Conservation (phyloP, 2,113 vertebrate genomes). For the Campylomormyrus tamandua region DNA sequence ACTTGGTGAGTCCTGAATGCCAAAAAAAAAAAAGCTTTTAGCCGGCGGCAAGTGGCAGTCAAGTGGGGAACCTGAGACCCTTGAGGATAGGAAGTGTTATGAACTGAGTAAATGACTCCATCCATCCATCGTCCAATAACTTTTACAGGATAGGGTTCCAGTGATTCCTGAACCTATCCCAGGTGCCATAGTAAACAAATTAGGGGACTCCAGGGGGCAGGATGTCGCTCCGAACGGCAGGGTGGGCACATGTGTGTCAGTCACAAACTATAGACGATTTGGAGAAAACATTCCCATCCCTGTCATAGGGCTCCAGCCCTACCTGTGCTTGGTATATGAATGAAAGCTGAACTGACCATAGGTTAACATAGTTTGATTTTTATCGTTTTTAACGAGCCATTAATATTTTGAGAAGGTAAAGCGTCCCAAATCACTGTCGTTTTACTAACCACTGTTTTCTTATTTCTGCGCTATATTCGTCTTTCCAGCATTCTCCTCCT, state of each 20-base stretch:
- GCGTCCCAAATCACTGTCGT: neutral
- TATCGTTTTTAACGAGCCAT: neutral
- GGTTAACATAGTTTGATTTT: neutral
- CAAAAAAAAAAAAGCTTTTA: neutral
- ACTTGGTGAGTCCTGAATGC: neutral
- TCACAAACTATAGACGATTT: neutral
- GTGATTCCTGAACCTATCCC: neutral
- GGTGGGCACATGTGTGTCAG: neutral
- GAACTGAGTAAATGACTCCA: neutral
- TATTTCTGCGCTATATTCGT: neutral
- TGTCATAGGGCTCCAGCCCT: neutral
- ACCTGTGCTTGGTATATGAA: neutral
- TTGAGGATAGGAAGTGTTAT: neutral
- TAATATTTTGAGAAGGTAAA: neutral
- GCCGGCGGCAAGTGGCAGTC: neutral
- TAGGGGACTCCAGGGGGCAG: neutral
- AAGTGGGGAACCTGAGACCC: neutral
- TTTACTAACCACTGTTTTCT: neutral
- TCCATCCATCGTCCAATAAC: neutral
- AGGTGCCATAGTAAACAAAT: neutral
- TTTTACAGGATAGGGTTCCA: neutral
- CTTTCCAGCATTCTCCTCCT: neutral
- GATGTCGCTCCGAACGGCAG: neutral
- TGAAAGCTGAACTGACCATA: neutral
- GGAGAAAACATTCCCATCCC: neutral